Evolutionary conservation across 2,888 invertebrate genomes (phyloP).

Genomic region (Isoperla grammatica): DNA sequence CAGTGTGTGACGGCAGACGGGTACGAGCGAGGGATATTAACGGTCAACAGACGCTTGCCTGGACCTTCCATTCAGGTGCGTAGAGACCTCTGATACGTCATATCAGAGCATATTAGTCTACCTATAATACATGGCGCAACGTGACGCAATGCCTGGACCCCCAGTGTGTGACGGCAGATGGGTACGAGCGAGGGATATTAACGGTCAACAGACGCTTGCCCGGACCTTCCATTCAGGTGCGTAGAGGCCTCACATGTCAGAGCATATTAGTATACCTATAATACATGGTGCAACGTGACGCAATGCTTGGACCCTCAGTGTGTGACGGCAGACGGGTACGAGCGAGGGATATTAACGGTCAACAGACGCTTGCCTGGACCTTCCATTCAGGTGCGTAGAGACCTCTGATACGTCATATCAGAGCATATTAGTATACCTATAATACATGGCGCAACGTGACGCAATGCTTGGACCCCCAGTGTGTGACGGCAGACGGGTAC

Average conservation of each 20-base stretch:
- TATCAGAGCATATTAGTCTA: too few relatives aligned
- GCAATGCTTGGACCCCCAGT: slow-evolving; percentile 38
- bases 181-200: slow-evolving; percentile 44
- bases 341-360: slow-evolving; percentile 45
- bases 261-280: too few relatives aligned
- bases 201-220: slow-evolving; percentile 47
- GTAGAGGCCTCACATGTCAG: too few relatives aligned
- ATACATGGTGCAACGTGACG: neutral
- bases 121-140: too few relatives aligned
- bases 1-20: slow-evolving; percentile 50
- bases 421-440: too few relatives aligned
- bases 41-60: slow-evolving; percentile 47
- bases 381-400: slow-evolving; percentile 43
- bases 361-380: slow-evolving; percentile 49
- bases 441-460: neutral
- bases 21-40: slow-evolving; percentile 43
- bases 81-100: too few relatives aligned
- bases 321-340: slow-evolving; percentile 47
- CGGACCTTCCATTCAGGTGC: slow-evolving; percentile 47
- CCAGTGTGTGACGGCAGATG: slow-evolving; percentile 49
- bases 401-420: too few relatives aligned
- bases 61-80: slow-evolving; percentile 47
- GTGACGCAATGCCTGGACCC: slow-evolving; percentile 19
- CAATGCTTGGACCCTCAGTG: slow-evolving; percentile 40
- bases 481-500: slow-evolving; percentile 47